Evolutionary conservation across 1,140 invertebrate species (phyloP).

Genomic region (Formica exsecta): DNA sequence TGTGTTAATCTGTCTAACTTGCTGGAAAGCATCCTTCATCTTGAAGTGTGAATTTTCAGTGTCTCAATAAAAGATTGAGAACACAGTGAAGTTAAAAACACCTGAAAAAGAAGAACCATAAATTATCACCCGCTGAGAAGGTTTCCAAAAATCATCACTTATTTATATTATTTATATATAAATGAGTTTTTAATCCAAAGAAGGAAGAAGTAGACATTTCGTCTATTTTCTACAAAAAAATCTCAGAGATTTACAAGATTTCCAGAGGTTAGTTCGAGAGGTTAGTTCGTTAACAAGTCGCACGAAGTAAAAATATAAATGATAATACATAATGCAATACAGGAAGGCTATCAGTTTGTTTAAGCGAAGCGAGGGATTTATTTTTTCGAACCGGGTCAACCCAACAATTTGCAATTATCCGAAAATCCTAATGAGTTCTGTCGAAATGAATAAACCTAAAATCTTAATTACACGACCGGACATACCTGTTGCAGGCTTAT

Average conservation of each 20-base stretch:
- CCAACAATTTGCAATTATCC: background rate
- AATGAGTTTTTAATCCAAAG: no score
- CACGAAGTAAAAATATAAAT: background rate
- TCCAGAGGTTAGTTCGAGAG: slow-evolving; percentile 47
- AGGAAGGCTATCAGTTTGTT: background rate
- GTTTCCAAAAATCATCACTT: no score
- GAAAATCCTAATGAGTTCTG: background rate
- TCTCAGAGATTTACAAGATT: slow-evolving; percentile 13
- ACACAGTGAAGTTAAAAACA: no score
- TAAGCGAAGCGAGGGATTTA: background rate
- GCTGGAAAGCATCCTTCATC: no score
- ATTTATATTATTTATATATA: no score
- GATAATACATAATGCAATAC: slow-evolving; percentile 47
- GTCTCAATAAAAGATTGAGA: no score
- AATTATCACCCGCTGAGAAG: no score
- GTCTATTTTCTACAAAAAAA: background rate
- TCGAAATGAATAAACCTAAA: slow-evolving; percentile 81
- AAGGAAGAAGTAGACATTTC: no score
- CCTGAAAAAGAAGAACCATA: no score
- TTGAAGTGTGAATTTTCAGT: no score
- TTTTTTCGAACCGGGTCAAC: background rate
- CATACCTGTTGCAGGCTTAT: slow-evolving; percentile 87
- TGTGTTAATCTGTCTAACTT: no score
- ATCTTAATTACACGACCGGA: slow-evolving; percentile 88
- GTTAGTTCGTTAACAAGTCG: slow-evolving; percentile 34